Evolutionary conservation across 2,888 invertebrate species (phyloP).

Genomic region (Cistogaster globosa): DNA sequence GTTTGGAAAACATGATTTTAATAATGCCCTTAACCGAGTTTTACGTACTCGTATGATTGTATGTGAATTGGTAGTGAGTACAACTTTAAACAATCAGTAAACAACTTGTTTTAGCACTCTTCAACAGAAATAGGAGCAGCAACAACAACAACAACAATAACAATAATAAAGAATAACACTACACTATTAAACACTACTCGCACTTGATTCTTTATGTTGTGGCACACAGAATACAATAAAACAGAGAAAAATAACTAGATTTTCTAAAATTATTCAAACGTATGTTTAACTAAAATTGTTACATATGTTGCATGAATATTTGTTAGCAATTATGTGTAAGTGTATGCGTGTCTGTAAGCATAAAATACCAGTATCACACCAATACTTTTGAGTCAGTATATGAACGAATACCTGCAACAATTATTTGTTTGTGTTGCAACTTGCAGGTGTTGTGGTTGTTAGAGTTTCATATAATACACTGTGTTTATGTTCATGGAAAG

Average conservation of each 20-base stretch:
- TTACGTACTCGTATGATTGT: neutral
- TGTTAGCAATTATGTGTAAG: neutral
- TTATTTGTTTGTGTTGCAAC: constrained; percentile 26
- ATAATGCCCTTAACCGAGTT: constrained; percentile 68
- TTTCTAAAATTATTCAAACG: constrained; percentile 53
- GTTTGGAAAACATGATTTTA: neutral
- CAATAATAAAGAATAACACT: too few relatives aligned
- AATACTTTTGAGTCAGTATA: neutral
- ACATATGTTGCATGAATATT: constrained; percentile 49
- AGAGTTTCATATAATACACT: neutral
- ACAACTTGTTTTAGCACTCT: constrained; percentile 62
- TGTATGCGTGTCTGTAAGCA: neutral
- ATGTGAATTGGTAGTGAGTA: constrained; percentile 20
- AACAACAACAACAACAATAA: neutral
- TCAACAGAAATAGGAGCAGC: constrained; percentile 35
- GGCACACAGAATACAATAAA: neutral
- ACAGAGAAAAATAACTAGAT: constrained; percentile 46
- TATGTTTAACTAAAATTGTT: constrained; percentile 51
- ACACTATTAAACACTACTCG: constrained; percentile 15
- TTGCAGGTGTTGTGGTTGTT: constrained; percentile 20
- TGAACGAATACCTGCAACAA: neutral
- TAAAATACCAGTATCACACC: constrained; percentile 6
- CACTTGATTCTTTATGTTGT: neutral
- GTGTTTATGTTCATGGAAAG: neutral
- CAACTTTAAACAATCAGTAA: constrained; percentile 60